Evolutionary conservation across 1,140 invertebrate species (phyloP).

Genomic region (Diabrotica virgifera): DNA sequence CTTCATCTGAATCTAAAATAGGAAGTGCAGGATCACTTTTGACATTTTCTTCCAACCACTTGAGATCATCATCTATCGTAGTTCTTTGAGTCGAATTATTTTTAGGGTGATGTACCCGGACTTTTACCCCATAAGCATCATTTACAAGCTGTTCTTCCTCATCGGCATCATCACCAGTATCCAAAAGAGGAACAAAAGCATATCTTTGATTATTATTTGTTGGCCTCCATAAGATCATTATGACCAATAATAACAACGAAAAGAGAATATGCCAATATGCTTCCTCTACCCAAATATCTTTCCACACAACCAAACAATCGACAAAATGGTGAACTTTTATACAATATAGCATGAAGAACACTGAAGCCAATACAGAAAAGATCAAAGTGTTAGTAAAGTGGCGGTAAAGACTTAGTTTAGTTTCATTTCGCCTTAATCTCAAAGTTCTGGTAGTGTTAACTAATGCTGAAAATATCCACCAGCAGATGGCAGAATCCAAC

Average conservation of each 20-base stretch:
- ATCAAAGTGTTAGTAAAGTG: conserved; percentile 93
- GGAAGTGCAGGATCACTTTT: conserved; percentile 71
- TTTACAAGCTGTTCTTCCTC: conserved; percentile 81
- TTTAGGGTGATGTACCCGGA: conserved; percentile 55
- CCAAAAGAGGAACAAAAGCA: conserved; percentile 87
- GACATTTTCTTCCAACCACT: conserved; percentile 91
- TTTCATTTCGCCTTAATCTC: conserved; percentile 77
- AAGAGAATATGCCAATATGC: conserved; percentile 94
- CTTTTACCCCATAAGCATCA: conserved; percentile 81
- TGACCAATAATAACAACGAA: conserved; percentile 80
- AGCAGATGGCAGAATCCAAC: conserved; percentile 69
- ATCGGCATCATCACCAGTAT: conserved; percentile 82
- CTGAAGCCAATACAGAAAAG: conserved; percentile 83
- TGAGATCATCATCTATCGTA: conserved; percentile 73
- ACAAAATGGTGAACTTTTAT: conserved; percentile 60
- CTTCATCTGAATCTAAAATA: conserved; percentile 85
- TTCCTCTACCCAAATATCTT: conserved; percentile 87
- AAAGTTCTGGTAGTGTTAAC: conserved; percentile 86
- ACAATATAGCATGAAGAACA: conserved; percentile 91
- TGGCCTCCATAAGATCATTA: conserved; percentile 92
- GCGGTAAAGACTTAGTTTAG: conserved; percentile 85
- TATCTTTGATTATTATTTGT: conserved; percentile 94
- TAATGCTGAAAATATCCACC: conserved; percentile 87
- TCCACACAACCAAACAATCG: conserved; percentile 65
- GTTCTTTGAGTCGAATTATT: conserved; percentile 38